Base-by-base conservation (phyloP, 2,888 invertebrate species). In the Apodemia duryi region DNA sequence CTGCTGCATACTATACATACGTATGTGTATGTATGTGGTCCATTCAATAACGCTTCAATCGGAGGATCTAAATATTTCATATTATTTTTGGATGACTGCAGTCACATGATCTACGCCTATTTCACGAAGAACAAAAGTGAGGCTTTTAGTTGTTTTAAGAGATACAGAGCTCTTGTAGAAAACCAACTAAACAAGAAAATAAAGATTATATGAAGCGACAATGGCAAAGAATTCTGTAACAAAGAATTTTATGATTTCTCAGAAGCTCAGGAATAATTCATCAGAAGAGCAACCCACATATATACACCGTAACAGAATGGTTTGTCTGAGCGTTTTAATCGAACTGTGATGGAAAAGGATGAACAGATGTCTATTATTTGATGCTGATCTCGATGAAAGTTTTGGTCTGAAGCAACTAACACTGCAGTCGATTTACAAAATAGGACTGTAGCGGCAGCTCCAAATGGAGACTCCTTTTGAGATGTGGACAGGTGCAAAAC, bases 401-500 rank as follows among this genome's bases (percentile, higher is more conserved):
- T 46, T 46, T 46, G 46, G 46, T 10, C 11, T 11, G 46, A 46
- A 13, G 46, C 9, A 6, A 13, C 13, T 13, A 46, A 46, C 46
- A 46, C 46, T 6, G 46, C 46, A 46, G 46, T 46, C 10, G 10
- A 46, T 46, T 13, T 46, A 10, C 10, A 46, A 13, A 46, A 46
- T 4, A 63, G 72, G 11, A 57, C 65, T 11, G 2, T 65, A 3
- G 65, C 66, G 28, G 63, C 71, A 54, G 68, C 64, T 9, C 52
- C 68, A n/a, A 43, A 65, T 13, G 9, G 32, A 64, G 46, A 72
- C 71, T 49, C 70, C 72, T 9, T 70, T 51, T 66, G 71, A 72
- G 52, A 5, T 69, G 0, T 73, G 73, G 69, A 69, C 67, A 9
- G 64, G 66, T 1, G 41, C 1, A 4, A 73, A 73, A 32, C 70